Evolutionary conservation across 2,113 vertebrate genomes (phyloP), one percentile per base, ranked within the genome.

Genomic region (Acrocephalus arundinaceus): DNA sequence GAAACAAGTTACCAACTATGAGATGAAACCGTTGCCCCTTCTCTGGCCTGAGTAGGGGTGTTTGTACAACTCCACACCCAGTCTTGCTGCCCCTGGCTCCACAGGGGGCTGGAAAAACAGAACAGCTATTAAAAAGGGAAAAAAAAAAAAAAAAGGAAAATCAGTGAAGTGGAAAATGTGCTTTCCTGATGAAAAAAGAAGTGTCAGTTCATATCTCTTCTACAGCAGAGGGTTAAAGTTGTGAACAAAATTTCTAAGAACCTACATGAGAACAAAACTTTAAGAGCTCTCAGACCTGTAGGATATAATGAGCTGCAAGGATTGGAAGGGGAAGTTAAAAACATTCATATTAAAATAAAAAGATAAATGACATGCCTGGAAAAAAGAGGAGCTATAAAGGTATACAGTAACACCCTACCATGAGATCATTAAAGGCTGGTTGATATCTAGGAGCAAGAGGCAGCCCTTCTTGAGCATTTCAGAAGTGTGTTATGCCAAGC

Each of bases 241-340:
- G 63, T 85, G 78, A 89, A 75, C 13, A 93, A 85, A 85, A 81
- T 75, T 87, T 93, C n/a, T 81, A 59, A 75, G 73, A 89, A 83
- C 12, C 6, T 27, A n/a, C 21, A 48, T 45, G 45, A 89, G 74
- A 93, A 39, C 11, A 87, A 95, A 93, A 85, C 18, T 76, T 71
- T 58, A 46, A 59, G 25, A 79, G 62, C 45, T 85, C 49, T 91
- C 49, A 85, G 51, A 72, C 27, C 48, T 31, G 35, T 67, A 75
- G 57, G 85, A 51, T 70, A 66, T 88, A 93, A 95, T 1, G 7
- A 94, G 72, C n/a, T 74, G 63, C 25, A 33, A 74, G 49, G 46
- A 86, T 31, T 46, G 37, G 46, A 85, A 83, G 16, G 39, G 73
- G n/a, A 85, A 70, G 72, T 58, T 66, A 70, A 83, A 85, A 93